Conservation (phyloP, 2,888 invertebrate genomes). For the Harpalus rufipes region DNA sequence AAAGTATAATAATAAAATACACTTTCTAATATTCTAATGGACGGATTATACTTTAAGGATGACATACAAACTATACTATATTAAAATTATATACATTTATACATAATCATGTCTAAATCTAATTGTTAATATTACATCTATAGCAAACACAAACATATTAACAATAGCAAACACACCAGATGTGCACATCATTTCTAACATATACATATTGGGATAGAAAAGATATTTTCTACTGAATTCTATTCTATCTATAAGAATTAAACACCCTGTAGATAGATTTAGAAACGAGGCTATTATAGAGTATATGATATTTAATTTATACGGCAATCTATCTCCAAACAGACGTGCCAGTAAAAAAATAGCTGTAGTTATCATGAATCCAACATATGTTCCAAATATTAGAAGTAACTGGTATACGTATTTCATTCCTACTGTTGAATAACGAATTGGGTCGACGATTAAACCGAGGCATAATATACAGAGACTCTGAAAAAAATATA, state of each 20-base stretch:
- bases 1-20: slow-evolving; percentile 28
- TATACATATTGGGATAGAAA: slow-evolving; percentile 82
- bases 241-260: slow-evolving; percentile 79
- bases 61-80: slow-evolving; percentile 3
- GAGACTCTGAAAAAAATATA: slow-evolving; percentile 78
- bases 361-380: slow-evolving; percentile 83
- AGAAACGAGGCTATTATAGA: slow-evolving; percentile 82
- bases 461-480: slow-evolving; percentile 82
- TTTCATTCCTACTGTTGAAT: slow-evolving; percentile 79
- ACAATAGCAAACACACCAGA: slow-evolving; percentile 83
- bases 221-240: slow-evolving; percentile 77
- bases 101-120: slow-evolving; percentile 78
- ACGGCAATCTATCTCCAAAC: slow-evolving; percentile 82
- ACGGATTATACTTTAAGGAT: slow-evolving; percentile 70
- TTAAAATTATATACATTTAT: background rate
- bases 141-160: slow-evolving; percentile 81
- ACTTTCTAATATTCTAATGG: slow-evolving; percentile 65
- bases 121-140: slow-evolving; percentile 82
- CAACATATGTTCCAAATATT: slow-evolving; percentile 83
- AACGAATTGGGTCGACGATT: slow-evolving; percentile 82
- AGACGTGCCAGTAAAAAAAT: slow-evolving; percentile 81
- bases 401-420: slow-evolving; percentile 82
- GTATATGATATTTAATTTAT: slow-evolving; percentile 82
- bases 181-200: slow-evolving; percentile 83
- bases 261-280: slow-evolving; percentile 83